Conservation (phyloP, 2,888 invertebrate genomes). For the Drosophila algonquin region DNA sequence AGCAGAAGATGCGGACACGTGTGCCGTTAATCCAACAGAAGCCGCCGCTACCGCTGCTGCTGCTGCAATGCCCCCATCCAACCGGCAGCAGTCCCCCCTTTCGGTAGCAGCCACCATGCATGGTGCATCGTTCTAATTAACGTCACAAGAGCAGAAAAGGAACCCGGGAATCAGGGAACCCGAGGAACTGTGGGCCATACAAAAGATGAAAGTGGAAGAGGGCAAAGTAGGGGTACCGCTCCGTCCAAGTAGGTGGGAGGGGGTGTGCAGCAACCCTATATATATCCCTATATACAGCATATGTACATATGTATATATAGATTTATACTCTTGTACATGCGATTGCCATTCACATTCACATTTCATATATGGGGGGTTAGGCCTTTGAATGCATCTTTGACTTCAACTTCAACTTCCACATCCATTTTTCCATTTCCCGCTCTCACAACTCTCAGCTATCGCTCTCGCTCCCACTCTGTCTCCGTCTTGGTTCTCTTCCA, state of each 20-base stretch:
- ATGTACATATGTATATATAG: constrained; percentile 30
- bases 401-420: constrained; percentile 38
- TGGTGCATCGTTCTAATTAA: constrained; percentile 76
- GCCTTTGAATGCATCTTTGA: constrained; percentile 40
- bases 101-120: constrained; percentile 55
- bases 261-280: constrained; percentile 2
- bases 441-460: neutral
- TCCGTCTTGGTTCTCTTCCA: neutral
- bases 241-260: neutral
- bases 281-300: constrained; percentile 41
- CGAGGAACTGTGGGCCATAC: constrained; percentile 43
- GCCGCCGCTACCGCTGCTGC: constrained; percentile 18
- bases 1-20: constrained; percentile 74
- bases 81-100: constrained; percentile 37
- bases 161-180: constrained; percentile 22
- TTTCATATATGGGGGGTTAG: constrained; percentile 43
- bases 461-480: neutral
- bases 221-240: constrained; percentile 16
- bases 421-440: neutral
- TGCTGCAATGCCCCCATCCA: neutral
- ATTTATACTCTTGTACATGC: constrained; percentile 6
- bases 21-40: constrained; percentile 70
- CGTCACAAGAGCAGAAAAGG: constrained; percentile 57
- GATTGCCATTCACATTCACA: constrained; percentile 36
- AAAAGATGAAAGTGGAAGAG: constrained; percentile 65